phyloP scores from a whole-genome alignment of 2,797 vertebrate species.

The Rhinophrynus dorsalis region DNA sequence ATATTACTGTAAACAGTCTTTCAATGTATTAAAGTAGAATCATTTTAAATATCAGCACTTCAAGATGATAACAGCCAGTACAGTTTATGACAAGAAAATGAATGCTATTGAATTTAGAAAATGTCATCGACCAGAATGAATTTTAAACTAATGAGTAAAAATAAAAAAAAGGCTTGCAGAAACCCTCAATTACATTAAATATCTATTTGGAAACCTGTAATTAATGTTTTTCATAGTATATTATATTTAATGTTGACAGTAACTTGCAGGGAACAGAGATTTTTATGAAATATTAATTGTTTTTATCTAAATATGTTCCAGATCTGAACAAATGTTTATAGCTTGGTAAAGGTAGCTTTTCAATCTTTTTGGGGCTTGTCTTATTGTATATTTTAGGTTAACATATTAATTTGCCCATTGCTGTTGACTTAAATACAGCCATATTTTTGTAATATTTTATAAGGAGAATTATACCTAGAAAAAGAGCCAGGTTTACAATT shows the following conservation, averaged over 20 bases:
- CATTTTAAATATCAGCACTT: neutral
- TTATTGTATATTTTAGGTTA: too few species aligned
- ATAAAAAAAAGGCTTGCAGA: neutral
- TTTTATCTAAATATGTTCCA: too few species aligned
- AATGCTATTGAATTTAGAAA: constrained; percentile 6
- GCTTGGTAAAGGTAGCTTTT: too few species aligned
- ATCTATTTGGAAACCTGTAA: constrained; percentile 4
- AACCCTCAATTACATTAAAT: constrained; percentile 7
- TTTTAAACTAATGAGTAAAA: constrained; percentile 24
- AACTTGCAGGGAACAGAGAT: neutral
- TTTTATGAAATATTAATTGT: too few species aligned
- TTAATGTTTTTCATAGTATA: constrained; percentile 8
- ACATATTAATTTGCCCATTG: too few species aligned
- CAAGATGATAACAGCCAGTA: constrained; percentile 3
- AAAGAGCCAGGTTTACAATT: too few species aligned
- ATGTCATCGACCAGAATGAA: constrained; percentile 26
- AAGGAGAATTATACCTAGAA: too few species aligned
- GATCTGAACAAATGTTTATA: too few species aligned
- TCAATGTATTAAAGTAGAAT: neutral
- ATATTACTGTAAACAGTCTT: too few species aligned
- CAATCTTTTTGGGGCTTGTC: too few species aligned
- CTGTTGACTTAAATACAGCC: too few species aligned
- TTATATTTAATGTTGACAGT: neutral
- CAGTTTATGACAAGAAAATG: constrained; percentile 38
- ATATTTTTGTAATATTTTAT: too few species aligned